Evolutionary conservation across 2,113 vertebrate species (phyloP).

Genomic region (Uria lomvia): DNA sequence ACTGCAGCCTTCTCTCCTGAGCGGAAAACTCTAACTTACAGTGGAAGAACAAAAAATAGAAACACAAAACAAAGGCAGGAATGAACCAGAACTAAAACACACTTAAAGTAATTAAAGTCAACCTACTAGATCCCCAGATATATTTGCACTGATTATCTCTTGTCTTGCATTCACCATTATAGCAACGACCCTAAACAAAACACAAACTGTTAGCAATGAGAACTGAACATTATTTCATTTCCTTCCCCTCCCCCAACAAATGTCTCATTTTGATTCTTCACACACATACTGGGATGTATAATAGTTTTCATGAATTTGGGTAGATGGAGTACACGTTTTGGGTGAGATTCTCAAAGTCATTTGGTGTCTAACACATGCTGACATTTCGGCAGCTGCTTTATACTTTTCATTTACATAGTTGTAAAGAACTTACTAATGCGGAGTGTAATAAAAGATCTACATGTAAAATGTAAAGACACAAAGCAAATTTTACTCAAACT

Average conservation of each 20-base stretch:
- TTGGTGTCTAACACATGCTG: background rate
- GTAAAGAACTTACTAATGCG: background rate
- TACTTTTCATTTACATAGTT: background rate
- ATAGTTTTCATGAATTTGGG: background rate
- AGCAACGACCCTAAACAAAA: slow-evolving; percentile 89
- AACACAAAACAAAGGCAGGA: background rate
- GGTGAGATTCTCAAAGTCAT: background rate
- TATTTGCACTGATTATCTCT: slow-evolving; percentile 97
- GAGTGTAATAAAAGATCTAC: background rate
- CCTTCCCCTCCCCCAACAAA: background rate
- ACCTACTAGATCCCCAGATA: slow-evolving; percentile 96
- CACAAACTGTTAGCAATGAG: background rate
- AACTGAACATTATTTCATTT: background rate
- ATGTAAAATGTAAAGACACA: background rate
- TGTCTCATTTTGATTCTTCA: background rate
- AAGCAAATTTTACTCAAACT: background rate
- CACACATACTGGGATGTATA: background rate
- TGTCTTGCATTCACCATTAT: slow-evolving; percentile 94
- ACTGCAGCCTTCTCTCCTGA: background rate
- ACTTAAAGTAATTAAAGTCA: background rate
- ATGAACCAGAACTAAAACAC: background rate
- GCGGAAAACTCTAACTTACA: background rate
- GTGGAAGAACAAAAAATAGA: background rate
- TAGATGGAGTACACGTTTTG: background rate
- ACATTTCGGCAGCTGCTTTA: background rate